Base-by-base conservation (phyloP, 2,113 vertebrate genomes). In the Eretmochelys imbricata region DNA sequence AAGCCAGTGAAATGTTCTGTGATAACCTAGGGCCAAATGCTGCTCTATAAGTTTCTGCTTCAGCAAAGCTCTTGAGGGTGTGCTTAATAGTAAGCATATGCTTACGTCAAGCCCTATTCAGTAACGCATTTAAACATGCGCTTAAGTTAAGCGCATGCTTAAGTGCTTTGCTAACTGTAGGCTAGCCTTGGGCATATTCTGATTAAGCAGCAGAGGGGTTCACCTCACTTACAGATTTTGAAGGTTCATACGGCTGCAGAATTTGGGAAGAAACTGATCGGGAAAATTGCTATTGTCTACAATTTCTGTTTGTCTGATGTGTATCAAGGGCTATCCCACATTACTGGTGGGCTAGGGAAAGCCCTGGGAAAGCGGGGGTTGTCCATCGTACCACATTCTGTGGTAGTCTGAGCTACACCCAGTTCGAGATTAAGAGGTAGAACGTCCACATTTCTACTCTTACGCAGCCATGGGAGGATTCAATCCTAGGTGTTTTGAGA, bases 231-330 rank as follows among this genome's bases (percentile, higher is more conserved):
- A 9, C 31, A 62, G 59, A 59, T 78, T 89, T 87, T 59, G 59
- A 51, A 76, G 55, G 25, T 55, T 93, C 62, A 51, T 83, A 76
- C 65, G 35, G 51, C 87, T 80, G 22, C 76, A 76, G 3, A 29
- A 53, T 84, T 91, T 90, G 84, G 62, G 78, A 92, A 78, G 83
- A 86, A 92, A n/a, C 35, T 6, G 24, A 14, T 35, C 5, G 27
- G 85, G 55, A 46, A 86, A 84, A 59, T 92, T 69, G 35, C 85
- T 89, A 50, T 84, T 88, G 78, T 75, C 79, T 95, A 53, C 55
- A 78, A 25, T 95, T 94, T 89, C 87, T 91, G 24, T 93, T 90
- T 90, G 55, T 92, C 82, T 86, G 55, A 53, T 84, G 24, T 0
- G 4, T 35, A 13, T 42, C 29, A 49, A 90, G 80, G 55, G 80